phyloP scores from a whole-genome alignment of 2,113 vertebrate genomes.

The Poicephalus gulielmi region DNA sequence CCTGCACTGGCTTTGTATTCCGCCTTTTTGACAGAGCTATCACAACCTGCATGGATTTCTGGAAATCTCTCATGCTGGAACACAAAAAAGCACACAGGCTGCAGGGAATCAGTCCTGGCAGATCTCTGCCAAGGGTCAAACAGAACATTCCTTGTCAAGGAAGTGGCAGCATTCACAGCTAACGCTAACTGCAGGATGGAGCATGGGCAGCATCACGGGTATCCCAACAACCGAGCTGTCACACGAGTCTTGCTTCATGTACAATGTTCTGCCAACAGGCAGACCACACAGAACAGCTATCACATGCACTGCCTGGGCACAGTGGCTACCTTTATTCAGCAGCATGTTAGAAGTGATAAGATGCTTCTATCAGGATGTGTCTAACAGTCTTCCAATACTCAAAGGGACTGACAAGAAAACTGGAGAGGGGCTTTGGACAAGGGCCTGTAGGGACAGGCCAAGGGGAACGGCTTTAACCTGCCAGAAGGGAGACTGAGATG shows the following conservation, averaged over 20 bases:
- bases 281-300: rapidly evolving
- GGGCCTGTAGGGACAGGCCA: not conserved
- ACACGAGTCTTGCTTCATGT: rapidly evolving
- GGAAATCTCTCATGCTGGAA: not conserved
- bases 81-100: not conserved
- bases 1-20: not conserved
- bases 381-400: not conserved
- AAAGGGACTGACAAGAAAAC: not conserved
- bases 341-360: rapidly evolving
- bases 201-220: rapidly evolving
- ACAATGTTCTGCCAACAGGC: rapidly evolving
- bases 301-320: not conserved
- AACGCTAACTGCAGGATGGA: rapidly evolving
- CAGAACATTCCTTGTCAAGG: rapidly evolving
- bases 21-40: not conserved
- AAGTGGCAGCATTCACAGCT: rapidly evolving
- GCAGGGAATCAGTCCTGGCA: not conserved
- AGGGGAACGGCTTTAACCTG: not conserved
- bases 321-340: not conserved
- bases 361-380: not conserved
- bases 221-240: not conserved
- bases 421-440: not conserved
- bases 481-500: not conserved
- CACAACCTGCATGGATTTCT: not conserved
- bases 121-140: not conserved